Base-by-base conservation (phyloP, 1,140 invertebrate genomes). In the Saccostrea cuccullata region DNA sequence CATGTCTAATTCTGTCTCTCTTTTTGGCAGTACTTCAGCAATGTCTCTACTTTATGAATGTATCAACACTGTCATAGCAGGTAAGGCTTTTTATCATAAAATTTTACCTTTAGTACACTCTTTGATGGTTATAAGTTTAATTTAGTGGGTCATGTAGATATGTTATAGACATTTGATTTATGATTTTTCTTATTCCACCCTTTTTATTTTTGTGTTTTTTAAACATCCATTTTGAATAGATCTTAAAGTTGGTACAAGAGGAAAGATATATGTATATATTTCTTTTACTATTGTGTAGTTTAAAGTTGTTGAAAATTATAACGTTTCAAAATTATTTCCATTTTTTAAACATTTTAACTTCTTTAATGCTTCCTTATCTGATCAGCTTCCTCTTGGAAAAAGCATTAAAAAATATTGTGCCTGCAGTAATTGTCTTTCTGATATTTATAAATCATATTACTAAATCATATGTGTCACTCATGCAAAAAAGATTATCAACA, bases 21-120 rank as follows among this genome's bases (percentile, higher is more conserved):
- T 84, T 84, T 92, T 93, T 96, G 96, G 84, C 96, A 99, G 98
- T 95, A 99, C 99, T 60, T 99, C 99, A 40, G 99, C 99, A 23
- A 99, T 99, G 99, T 99, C 99, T 70, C 96, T 99, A 13, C 96
- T 99, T 23, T 99, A 99, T 95, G 99, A 99, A 96, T 99, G 99
- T 95, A 99, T 99, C 94, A 99, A 99, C 95, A 99, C 99, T 47
- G 99, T 99, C 60, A 99, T 99, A 93, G 99, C 99, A 93, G 96
- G 96, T 96, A 95, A 93, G 94, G 58, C 30, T 87, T 87, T 64
- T 64, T 64, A 64, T 0, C 17, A 5, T 64, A 64, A 20, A 47
- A 47, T 47, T 47, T 47, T 47, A 47, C 47, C 47, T 47, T 47
- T 47, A 47, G 9, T 47, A 8, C 47, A 47, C 47, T 47, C 47